Evolutionary conservation across 1,140 invertebrate genomes (phyloP), one percentile per base, ranked within the genome.

Genomic region (Steinernema feltiae): DNA sequence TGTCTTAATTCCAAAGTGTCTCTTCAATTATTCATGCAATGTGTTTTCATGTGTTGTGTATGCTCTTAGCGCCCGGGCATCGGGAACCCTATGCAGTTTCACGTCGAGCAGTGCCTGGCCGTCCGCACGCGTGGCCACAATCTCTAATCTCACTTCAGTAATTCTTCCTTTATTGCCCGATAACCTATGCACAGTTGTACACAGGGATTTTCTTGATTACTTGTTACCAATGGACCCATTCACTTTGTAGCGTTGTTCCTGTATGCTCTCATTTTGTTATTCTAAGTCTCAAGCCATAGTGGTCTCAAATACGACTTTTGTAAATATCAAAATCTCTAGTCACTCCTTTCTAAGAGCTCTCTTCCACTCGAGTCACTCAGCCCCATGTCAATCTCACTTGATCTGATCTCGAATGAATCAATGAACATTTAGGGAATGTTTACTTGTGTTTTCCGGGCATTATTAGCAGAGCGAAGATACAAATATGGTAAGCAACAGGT

Each of bases 171-270:
- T 27, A 27, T 63, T 27, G 53, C 53, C 53, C 53, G 53, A 46
- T 63, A 63, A 63, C 53, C 53, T 63, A 63, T 63, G 53, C 53
- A 63, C 7, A 7, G 53, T 63, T 63, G 24, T 27, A 63, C 24
- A 63, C 53, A 63, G 53, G 53, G 53, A 63, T 15, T 63, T n/a
- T n/a, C 41, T 46, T n/a, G 53, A 17, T 63, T 63, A 63, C 53
- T 63, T 63, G 53, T 63, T 63, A 63, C 53, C 53, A n/a, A 63
- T 63, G 53, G 53, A 63, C 53, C 53, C 53, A 63, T 63, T 63
- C 53, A 63, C 53, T 63, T 63, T 27, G 24, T 27, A 63, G 12
- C 3, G 15, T 17, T 27, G 24, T 27, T 63, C 12, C 24, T 27
- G 12, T 27, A 27, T 63, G 12, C 24, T 63, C 53, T 63, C 24